phyloP scores from a whole-genome alignment of 1,140 invertebrate species.

The Bombyx mandarina region DNA sequence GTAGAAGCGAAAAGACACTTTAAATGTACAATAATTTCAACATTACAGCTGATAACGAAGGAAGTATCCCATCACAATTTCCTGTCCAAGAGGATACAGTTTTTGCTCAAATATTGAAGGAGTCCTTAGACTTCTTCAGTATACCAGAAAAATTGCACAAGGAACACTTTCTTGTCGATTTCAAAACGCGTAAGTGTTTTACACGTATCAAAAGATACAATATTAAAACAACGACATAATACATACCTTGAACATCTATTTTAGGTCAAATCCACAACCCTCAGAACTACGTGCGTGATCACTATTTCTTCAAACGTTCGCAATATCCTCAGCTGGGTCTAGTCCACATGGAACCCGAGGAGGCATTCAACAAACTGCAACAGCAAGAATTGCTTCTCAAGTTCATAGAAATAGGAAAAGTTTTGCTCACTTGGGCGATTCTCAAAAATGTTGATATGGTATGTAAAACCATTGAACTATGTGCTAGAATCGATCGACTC shows the following conservation, averaged over 20 bases:
- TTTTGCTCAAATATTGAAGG: constrained; percentile 94
- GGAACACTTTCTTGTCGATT: constrained; percentile 96
- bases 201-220: neutral
- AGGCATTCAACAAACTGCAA: constrained; percentile 93
- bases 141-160: constrained; percentile 92
- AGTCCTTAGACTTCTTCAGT: constrained; percentile 97
- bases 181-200: constrained; percentile 92
- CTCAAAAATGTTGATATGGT: constrained; percentile 92
- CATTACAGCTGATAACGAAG: constrained; percentile 83
- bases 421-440: constrained; percentile 89
- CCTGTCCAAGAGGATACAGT: constrained; percentile 99
- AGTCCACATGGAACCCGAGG: constrained; percentile 93
- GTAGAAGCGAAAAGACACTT: no score
- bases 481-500: no score
- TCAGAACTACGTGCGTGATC: constrained; percentile 94
- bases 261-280: constrained; percentile 95
- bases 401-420: constrained; percentile 98
- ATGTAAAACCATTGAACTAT: constrained; percentile 10
- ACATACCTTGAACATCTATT: constrained; percentile 10
- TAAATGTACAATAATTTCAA: no score
- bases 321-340: constrained; percentile 97
- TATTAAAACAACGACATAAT: neutral
- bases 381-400: constrained; percentile 94
- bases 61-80: constrained; percentile 98
- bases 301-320: constrained; percentile 99